Percentiles rank a stretch among this genome's conserved stretches.
phyloP scores from a whole-genome alignment of 2,797 vertebrate genomes.

The Gorsachius magnificus region DNA sequence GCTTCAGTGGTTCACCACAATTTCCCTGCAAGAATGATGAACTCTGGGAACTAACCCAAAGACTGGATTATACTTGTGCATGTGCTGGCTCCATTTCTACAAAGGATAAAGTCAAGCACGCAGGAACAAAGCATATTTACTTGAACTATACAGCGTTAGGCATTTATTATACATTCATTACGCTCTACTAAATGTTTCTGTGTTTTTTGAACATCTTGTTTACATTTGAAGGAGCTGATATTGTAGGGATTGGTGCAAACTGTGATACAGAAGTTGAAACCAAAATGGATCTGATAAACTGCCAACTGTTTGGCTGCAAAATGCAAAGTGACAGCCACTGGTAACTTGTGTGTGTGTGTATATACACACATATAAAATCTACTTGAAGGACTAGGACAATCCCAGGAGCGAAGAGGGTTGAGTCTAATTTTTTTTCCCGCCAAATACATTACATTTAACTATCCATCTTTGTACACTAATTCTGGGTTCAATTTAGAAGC shows the following conservation, averaged over 20 bases:
- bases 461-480: not conserved
- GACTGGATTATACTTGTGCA: not conserved
- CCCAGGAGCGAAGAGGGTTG: not conserved
- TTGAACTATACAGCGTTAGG: not conserved
- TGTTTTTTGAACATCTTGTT: not conserved
- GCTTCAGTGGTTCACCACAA: not conserved
- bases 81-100: not conserved
- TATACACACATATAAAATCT: rapidly evolving
- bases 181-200: not conserved
- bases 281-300: not conserved
- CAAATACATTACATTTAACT: not conserved
- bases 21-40: not conserved
- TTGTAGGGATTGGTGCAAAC: not conserved
- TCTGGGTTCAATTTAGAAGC: not conserved
- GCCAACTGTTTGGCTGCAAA: not conserved
- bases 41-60: not conserved
- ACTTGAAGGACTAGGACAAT: not conserved
- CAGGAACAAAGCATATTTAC: not conserved
- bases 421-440: not conserved
- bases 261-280: not conserved
- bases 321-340: not conserved
- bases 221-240: not conserved
- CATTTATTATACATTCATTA: not conserved
- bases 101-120: not conserved
- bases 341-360: not conserved